phyloP scores from a whole-genome alignment of 2,888 invertebrate species.

The Phalera bucephala region DNA sequence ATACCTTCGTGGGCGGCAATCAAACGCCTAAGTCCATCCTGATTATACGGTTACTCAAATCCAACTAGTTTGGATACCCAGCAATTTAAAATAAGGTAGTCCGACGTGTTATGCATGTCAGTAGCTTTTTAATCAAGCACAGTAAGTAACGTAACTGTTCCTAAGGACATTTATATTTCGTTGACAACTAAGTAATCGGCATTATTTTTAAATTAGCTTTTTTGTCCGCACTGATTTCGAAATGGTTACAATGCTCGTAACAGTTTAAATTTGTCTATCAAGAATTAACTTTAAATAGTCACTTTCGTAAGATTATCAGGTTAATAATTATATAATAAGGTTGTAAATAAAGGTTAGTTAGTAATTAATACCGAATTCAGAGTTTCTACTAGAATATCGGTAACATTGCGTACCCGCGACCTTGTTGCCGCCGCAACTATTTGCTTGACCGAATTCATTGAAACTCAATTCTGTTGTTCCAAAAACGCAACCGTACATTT shows the following conservation, averaged over 20 bases:
- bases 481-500: conserved; percentile 37
- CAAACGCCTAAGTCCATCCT: too few relatives aligned
- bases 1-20: too few relatives aligned
- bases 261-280: neutral
- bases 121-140: neutral
- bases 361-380: conserved; percentile 32
- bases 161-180: neutral
- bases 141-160: neutral
- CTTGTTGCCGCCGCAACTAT: conserved; percentile 50
- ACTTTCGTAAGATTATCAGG: neutral
- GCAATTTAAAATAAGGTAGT: conserved; percentile 29
- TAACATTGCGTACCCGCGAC: conserved; percentile 49
- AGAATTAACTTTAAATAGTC: neutral
- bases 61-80: conserved; percentile 26
- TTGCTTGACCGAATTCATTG: conserved; percentile 56
- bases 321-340: conserved; percentile 8
- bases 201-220: neutral
- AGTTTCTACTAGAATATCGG: conserved; percentile 38
- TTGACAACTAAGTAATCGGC: neutral
- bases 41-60: conserved; percentile 44
- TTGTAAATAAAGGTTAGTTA: too few relatives aligned
- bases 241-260: neutral
- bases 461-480: conserved; percentile 41
- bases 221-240: neutral
- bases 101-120: neutral